These are phyloP conservation scores for Menidia menidia DNA, from an alignment of 2,797 vertebrate genomes.

Conservation along the genomic window DNA sequence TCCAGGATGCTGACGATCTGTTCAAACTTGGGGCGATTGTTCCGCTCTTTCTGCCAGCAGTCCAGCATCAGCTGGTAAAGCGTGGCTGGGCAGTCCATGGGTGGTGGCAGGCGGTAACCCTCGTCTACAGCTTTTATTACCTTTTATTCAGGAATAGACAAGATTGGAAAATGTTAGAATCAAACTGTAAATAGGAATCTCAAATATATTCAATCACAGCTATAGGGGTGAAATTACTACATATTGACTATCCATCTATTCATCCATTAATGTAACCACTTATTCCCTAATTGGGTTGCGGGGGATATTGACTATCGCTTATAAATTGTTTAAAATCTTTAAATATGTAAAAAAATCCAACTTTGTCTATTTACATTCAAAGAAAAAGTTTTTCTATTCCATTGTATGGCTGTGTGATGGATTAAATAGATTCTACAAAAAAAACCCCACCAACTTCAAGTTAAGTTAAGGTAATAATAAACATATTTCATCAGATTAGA, in stretches of 20 bases:
- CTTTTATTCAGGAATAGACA: slow-evolving; percentile 67
- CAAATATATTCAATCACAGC: background rate
- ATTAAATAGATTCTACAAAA: background rate
- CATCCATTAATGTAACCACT: too few relatives aligned
- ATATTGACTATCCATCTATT: background rate
- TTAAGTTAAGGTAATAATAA: too few relatives aligned
- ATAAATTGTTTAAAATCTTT: background rate
- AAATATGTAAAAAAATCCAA: background rate
- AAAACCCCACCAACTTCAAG: background rate
- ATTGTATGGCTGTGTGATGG: background rate
- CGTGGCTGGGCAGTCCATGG: slow-evolving; percentile 98
- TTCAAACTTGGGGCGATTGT: slow-evolving; percentile 98
- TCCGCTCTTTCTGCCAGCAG: slow-evolving; percentile 99
- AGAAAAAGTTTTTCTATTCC: background rate
- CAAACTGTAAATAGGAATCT: background rate
- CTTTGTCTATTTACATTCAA: background rate
- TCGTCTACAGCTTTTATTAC: slow-evolving; percentile 99
- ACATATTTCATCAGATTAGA: too few relatives aligned
- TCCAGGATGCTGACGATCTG: slow-evolving; percentile 99
- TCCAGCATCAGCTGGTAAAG: slow-evolving; percentile 99
- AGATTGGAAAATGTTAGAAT: background rate
- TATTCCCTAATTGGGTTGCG: too few relatives aligned
- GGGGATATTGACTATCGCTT: background rate
- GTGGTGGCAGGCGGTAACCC: slow-evolving; percentile 95
- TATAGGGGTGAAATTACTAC: background rate